A percentile compares a stretch with the other conserved stretches of the same genome.
phyloP scores from a whole-genome alignment of 2,113 vertebrate species.

The Labrus mixtus region DNA sequence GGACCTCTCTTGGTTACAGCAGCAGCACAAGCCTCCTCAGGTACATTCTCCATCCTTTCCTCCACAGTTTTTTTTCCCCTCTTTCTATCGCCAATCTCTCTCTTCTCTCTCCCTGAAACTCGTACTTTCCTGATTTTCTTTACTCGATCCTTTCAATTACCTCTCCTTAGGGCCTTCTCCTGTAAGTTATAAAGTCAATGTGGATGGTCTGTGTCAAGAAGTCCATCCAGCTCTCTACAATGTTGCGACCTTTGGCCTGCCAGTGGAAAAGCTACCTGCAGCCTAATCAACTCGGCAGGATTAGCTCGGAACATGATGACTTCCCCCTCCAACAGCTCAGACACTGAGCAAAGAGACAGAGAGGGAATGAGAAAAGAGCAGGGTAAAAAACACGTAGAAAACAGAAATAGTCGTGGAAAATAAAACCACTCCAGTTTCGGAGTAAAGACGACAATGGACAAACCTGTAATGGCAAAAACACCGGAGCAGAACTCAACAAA shows the following conservation, averaged over 20 bases:
- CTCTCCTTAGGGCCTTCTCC: conserved; percentile 70
- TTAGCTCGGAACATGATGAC: conserved; percentile 79
- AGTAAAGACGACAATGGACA: conserved; percentile 70
- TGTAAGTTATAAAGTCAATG: conserved; percentile 76
- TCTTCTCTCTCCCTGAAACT: conserved; percentile 43
- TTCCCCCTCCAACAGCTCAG: conserved; percentile 66
- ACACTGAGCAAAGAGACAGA: conserved; percentile 58
- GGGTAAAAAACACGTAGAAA: conserved; percentile 62
- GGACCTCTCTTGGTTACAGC: conserved; percentile 20
- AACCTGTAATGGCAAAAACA: conserved; percentile 73
- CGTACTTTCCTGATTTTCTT: conserved; percentile 69
- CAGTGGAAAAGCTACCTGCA: conserved; percentile 76
- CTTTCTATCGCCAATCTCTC: conserved; percentile 8
- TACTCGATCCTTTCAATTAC: conserved; percentile 77
- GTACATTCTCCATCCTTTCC: conserved; percentile 28
- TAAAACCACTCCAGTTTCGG: conserved; percentile 64
- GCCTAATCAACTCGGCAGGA: conserved; percentile 82
- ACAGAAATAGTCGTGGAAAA: conserved; percentile 69
- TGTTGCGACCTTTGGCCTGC: conserved; percentile 76
- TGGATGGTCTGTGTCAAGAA: conserved; percentile 76
- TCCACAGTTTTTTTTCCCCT: conserved; percentile 12
- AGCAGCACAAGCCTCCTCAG: conserved; percentile 33
- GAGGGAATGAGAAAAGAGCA: conserved; percentile 58
- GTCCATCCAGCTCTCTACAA: conserved; percentile 75
- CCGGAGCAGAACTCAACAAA: conserved; percentile 67